These are phyloP conservation scores for Sebastes cheni DNA, from an alignment of 2,797 vertebrate species.

Conservation along the genomic window DNA sequence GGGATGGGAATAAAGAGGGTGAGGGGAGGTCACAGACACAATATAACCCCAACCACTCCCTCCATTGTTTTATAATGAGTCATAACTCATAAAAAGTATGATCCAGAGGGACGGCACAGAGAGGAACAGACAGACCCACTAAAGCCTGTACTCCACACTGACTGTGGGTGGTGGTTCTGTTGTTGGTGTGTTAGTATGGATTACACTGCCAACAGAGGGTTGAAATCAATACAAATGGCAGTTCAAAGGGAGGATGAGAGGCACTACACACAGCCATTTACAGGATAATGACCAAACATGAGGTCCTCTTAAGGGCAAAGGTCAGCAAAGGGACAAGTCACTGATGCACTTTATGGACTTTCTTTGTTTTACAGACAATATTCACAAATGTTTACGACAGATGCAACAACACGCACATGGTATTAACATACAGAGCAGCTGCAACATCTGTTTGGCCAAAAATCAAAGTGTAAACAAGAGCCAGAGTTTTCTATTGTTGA, in stretches of 20 bases:
- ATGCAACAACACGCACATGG: neutral
- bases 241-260: constrained; percentile 24
- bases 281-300: constrained; percentile 12
- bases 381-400: constrained; percentile 16
- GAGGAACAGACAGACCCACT: constrained; percentile 7
- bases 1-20: neutral
- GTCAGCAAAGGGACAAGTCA: constrained; percentile 23
- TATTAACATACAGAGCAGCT: constrained; percentile 10
- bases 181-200: constrained; percentile 51
- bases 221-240: constrained; percentile 62
- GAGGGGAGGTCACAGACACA: constrained; percentile 26
- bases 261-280: constrained; percentile 14
- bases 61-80: constrained; percentile 21
- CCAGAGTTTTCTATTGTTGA: neutral
- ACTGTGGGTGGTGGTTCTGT: constrained; percentile 36
- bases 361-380: neutral
- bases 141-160: constrained; percentile 3
- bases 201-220: constrained; percentile 51
- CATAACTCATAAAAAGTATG: constrained; percentile 27
- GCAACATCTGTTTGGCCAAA: constrained; percentile 29
- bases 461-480: constrained; percentile 20
- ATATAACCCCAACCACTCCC: neutral
- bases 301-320: constrained; percentile 33
- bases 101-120: constrained; percentile 2
- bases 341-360: neutral